Evolutionary conservation across 2,888 invertebrate species (phyloP), one percentile per base, ranked within the genome.

Genomic region (Diaprepes abbreviatus): DNA sequence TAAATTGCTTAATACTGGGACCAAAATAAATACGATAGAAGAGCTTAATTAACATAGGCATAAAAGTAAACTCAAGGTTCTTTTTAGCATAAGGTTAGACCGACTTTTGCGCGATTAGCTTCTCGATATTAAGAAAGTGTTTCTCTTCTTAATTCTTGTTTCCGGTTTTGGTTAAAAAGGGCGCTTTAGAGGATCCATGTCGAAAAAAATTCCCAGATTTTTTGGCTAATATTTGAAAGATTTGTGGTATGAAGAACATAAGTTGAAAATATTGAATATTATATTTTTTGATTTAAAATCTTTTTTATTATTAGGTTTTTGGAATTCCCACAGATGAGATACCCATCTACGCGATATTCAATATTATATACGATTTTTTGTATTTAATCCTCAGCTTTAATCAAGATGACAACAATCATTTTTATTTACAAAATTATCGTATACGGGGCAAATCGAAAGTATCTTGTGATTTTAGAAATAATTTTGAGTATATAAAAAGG

Each of bases 101-200:
- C 63, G 63, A 40, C 38, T 28, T n/a, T 40, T 28, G n/a, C 63
- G 63, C 63, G 63, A 63, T 10, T 54, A 63, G 63, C 17, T 63
- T 63, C 24, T 38, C 12, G 40, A 10, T 50, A 12, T 1, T 24
- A 14, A 3, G 12, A n/a, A 19, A 38, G 12, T n/a, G 14, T 16
- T 17, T 57, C 21, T 28, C 19, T 38, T 21, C 1, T 17, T 7
- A 9, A 14, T 52, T 28, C n/a, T 24, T 31, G 17, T 45, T 45
- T 17, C 10, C 31, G 9, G 35, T 36, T 24, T 40, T 40, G 40
- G 17, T 54, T 12, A 9, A 40, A 16, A 28, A 43, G 28, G 40
- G 40, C 43, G 3, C 14, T 58, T 57, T 40, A 40, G 10, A 43
- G n/a, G 19, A 5, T 5, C n/a, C n/a, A n/a, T n/a, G n/a, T n/a